Conservation (phyloP, 2,113 vertebrate species). For the Sisor rabdophorus region DNA sequence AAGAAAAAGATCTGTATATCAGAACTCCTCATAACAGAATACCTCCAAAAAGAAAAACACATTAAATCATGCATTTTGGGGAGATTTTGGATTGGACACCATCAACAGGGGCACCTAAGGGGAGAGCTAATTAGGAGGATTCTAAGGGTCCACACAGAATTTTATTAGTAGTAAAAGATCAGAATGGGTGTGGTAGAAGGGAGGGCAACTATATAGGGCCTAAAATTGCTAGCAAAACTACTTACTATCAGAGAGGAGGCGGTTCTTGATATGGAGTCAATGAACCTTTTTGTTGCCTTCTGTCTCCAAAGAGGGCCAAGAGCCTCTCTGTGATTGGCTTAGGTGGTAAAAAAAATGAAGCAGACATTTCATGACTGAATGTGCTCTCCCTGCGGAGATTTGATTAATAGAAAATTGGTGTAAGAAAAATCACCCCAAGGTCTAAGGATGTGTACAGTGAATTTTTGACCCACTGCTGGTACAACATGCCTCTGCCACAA, state of each 20-base stretch:
- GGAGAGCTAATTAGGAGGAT: no score
- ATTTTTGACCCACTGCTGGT: slow-evolving; percentile 52
- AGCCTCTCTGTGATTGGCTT: slow-evolving; percentile 18
- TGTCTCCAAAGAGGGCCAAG: background rate
- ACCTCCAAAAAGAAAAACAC: no score
- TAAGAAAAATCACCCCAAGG: slow-evolving; percentile 45
- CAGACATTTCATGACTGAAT: slow-evolving; percentile 47
- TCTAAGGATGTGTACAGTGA: slow-evolving; percentile 36
- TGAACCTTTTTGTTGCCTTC: slow-evolving; percentile 18
- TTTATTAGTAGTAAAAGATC: no score
- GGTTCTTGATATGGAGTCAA: slow-evolving; percentile 14
- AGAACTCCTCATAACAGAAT: no score
- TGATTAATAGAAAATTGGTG: slow-evolving; percentile 56
- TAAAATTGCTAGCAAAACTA: no score
- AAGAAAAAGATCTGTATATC: background rate
- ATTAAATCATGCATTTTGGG: background rate
- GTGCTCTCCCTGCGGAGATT: slow-evolving; percentile 41
- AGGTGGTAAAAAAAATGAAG: slow-evolving; percentile 45
- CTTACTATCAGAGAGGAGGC: background rate
- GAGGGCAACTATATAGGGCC: no score
- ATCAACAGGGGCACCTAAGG: background rate
- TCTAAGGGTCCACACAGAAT: no score
- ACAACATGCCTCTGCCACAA: slow-evolving; percentile 8
- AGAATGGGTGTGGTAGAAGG: no score
- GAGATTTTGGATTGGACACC: background rate